These are phyloP conservation scores for Brassicogethes aeneus DNA, from an alignment of 2,888 invertebrate genomes.

Conservation along the genomic window DNA sequence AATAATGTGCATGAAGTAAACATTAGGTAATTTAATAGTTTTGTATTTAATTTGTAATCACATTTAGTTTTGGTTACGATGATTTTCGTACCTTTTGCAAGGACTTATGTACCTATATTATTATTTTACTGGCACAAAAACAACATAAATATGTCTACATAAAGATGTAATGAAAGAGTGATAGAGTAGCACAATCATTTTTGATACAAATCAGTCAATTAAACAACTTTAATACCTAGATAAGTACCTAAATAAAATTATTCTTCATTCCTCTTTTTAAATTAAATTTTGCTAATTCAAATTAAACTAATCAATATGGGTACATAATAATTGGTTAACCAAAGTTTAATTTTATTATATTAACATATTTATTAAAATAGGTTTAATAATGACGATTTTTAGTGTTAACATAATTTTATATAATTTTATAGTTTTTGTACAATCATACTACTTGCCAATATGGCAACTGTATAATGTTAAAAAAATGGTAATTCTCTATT, in stretches of 20 bases:
- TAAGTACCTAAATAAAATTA: neutral
- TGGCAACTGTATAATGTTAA: slow-evolving; percentile 29
- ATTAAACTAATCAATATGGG: slow-evolving; percentile 23
- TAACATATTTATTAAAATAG: slow-evolving; percentile 31
- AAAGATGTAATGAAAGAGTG: slow-evolving; percentile 4
- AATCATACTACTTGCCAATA: slow-evolving; percentile 29
- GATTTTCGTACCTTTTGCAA: slow-evolving; percentile 28
- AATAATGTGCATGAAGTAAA: slow-evolving; percentile 29
- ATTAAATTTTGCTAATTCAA: neutral
- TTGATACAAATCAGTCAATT: slow-evolving; percentile 14
- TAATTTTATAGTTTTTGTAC: slow-evolving; percentile 36
- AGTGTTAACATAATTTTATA: slow-evolving; percentile 35
- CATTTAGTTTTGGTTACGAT: slow-evolving; percentile 17
- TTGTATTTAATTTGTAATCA: slow-evolving; percentile 14
- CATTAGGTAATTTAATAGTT: slow-evolving; percentile 26
- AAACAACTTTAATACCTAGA: slow-evolving; percentile 12
- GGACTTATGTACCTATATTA: slow-evolving; percentile 29
- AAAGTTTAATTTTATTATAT: slow-evolving; percentile 36
- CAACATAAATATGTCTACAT: neutral
- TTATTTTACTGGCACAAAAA: slow-evolving; percentile 15
- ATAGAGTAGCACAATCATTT: slow-evolving; percentile 21
- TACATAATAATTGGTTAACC: slow-evolving; percentile 35
- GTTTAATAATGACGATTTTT: slow-evolving; percentile 15
- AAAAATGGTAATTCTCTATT: slow-evolving; percentile 32
- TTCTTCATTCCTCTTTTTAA: slow-evolving; percentile 1